A percentile compares a stretch with the other conserved stretches of the same genome.
Conservation (phyloP, 2,888 invertebrate genomes). For the Cepaea hortensis region DNA sequence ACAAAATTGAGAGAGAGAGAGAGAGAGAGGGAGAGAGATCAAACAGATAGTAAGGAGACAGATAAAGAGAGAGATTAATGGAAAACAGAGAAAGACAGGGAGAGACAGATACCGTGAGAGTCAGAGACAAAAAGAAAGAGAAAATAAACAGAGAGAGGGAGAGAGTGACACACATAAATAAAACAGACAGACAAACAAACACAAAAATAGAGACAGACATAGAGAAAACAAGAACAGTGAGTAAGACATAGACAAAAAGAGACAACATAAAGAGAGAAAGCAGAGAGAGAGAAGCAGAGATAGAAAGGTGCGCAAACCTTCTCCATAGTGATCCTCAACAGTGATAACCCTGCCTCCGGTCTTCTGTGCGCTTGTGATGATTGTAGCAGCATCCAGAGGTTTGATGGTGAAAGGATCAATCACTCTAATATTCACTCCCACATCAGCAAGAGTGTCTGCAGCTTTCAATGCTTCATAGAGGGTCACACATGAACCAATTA, state of each 20-base stretch:
- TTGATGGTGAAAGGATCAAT: conserved; percentile 97
- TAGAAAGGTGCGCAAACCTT: conserved; percentile 79
- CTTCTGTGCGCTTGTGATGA: conserved; percentile 86
- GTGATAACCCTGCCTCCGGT: conserved; percentile 90
- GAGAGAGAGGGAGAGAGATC: too few relatives aligned
- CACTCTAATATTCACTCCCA: conserved; percentile 85
- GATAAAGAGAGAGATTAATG: too few relatives aligned
- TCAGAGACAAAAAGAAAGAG: too few relatives aligned
- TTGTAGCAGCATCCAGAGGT: conserved; percentile 89
- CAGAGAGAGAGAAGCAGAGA: neutral
- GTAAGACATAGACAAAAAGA: neutral
- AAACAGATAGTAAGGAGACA: too few relatives aligned
- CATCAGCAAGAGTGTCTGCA: conserved; percentile 83
- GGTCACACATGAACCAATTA: conserved; percentile 96
- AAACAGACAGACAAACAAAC: too few relatives aligned
- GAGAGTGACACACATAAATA: too few relatives aligned
- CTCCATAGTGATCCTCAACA: conserved; percentile 97
- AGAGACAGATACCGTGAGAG: too few relatives aligned
- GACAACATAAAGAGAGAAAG: neutral
- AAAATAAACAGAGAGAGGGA: too few relatives aligned
- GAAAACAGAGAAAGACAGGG: too few relatives aligned
- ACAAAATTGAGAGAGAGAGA: too few relatives aligned
- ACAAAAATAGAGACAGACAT: too few relatives aligned
- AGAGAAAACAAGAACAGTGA: too few relatives aligned
- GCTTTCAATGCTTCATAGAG: conserved; percentile 92